Conservation (phyloP, 2,797 vertebrate genomes). For the Chromis chromis region DNA sequence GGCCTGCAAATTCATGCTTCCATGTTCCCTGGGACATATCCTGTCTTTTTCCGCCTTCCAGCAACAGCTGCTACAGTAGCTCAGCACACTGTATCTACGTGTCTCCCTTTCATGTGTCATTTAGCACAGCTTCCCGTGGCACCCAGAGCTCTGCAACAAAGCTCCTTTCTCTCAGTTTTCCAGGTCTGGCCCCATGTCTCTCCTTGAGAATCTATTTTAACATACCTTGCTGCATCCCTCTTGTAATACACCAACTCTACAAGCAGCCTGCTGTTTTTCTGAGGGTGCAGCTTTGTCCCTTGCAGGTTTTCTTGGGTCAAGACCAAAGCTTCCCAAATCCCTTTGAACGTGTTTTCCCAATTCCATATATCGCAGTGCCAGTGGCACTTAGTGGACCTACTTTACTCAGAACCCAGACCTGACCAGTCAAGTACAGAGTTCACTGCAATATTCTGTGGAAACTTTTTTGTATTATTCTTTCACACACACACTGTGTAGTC, state of each 20-base stretch:
- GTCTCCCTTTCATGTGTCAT: slow-evolving; percentile 26
- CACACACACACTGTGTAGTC: background rate
- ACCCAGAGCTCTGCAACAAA: slow-evolving; percentile 25
- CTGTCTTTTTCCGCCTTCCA: slow-evolving; percentile 14
- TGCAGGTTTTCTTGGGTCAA: slow-evolving; percentile 53
- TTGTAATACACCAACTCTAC: background rate
- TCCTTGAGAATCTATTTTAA: slow-evolving; percentile 39
- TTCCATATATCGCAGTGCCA: slow-evolving; percentile 41
- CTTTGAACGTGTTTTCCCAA: slow-evolving; percentile 62
- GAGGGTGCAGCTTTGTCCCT: slow-evolving; percentile 42
- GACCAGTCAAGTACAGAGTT: slow-evolving; percentile 12
- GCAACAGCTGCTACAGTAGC: slow-evolving; percentile 37
- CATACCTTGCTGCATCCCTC: slow-evolving; percentile 6
- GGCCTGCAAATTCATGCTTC: slow-evolving; percentile 6
- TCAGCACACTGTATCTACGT: slow-evolving; percentile 13
- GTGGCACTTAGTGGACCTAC: slow-evolving; percentile 19
- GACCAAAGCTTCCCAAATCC: slow-evolving; percentile 57
- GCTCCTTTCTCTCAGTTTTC: slow-evolving; percentile 7
- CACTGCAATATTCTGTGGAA: background rate
- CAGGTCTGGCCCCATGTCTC: background rate
- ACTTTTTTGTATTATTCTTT: background rate
- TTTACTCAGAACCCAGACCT: slow-evolving; percentile 35
- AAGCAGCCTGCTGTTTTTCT: slow-evolving; percentile 29
- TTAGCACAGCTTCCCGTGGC: slow-evolving; percentile 6
- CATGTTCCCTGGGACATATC: slow-evolving; percentile 1